Conservation (phyloP, 2,888 invertebrate species). For the Limnephilus rhombicus region DNA sequence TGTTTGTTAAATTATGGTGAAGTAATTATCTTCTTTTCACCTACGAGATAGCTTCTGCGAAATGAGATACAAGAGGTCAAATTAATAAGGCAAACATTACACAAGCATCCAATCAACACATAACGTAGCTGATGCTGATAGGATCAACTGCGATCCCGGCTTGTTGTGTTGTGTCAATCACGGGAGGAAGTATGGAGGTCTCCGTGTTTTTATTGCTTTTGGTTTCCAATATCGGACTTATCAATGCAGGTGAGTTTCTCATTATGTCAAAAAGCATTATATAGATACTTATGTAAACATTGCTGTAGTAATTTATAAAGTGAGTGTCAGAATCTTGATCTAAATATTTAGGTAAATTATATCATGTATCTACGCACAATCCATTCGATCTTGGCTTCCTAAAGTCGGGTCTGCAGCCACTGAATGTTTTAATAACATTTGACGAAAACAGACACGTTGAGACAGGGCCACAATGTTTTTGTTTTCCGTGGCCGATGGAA, state of each 20-base stretch:
- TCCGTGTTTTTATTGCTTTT: conserved; percentile 42
- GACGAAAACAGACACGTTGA: no score
- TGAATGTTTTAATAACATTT: no score
- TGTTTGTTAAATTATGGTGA: background rate
- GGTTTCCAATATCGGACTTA: conserved; percentile 42
- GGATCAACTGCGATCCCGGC: background rate
- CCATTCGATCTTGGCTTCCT: background rate
- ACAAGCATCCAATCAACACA: background rate
- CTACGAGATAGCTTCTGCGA: conserved; percentile 44
- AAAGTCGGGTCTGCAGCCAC: no score
- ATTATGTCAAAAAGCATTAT: background rate
- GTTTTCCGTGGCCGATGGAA: no score
- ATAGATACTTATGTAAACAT: background rate
- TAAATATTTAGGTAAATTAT: background rate
- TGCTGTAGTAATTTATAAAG: background rate
- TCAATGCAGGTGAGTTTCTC: conserved; percentile 50
- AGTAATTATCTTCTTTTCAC: conserved; percentile 45
- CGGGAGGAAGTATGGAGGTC: conserved; percentile 10
- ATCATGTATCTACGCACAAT: background rate
- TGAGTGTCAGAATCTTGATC: background rate
- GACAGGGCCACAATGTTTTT: no score
- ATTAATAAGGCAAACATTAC: conserved; percentile 53
- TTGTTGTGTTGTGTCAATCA: conserved; percentile 10
- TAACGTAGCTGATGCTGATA: background rate
- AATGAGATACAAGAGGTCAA: conserved; percentile 62